Evolutionary conservation across 2,888 invertebrate species (phyloP).

Genomic region (Cephus runcator): DNA sequence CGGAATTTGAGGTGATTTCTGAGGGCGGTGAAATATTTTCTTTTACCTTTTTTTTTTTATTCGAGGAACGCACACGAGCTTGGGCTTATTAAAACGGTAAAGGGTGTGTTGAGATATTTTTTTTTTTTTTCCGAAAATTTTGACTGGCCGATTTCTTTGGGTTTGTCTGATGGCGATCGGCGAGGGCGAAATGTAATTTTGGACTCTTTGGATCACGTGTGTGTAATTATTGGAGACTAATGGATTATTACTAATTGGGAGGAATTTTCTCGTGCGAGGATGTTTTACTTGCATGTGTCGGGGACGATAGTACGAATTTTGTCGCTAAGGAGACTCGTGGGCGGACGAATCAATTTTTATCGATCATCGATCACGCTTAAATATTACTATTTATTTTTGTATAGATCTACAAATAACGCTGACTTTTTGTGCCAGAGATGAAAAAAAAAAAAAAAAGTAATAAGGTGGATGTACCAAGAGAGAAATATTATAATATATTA

Average conservation of each 20-base stretch:
- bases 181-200: neutral
- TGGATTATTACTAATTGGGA: neutral
- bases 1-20: neutral
- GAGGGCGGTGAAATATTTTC: neutral
- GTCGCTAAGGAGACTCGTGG: neutral
- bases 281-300: neutral
- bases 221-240: neutral
- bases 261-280: neutral
- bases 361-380: slow-evolving; percentile 35
- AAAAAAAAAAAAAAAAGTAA: slow-evolving; percentile 10
- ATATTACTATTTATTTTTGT: slow-evolving; percentile 62
- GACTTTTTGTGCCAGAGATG: slow-evolving; percentile 57
- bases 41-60: neutral
- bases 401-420: slow-evolving; percentile 58
- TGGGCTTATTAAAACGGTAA: neutral
- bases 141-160: neutral
- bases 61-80: neutral
- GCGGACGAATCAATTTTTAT: neutral
- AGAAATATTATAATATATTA: slow-evolving; percentile 32
- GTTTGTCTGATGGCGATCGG: neutral
- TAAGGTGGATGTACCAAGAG: slow-evolving; percentile 34
- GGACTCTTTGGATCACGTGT: neutral
- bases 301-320: neutral
- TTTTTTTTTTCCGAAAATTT: neutral
- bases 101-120: neutral